Base-by-base conservation (phyloP, 2,797 vertebrate species). In the Rhodeus uyekii region DNA sequence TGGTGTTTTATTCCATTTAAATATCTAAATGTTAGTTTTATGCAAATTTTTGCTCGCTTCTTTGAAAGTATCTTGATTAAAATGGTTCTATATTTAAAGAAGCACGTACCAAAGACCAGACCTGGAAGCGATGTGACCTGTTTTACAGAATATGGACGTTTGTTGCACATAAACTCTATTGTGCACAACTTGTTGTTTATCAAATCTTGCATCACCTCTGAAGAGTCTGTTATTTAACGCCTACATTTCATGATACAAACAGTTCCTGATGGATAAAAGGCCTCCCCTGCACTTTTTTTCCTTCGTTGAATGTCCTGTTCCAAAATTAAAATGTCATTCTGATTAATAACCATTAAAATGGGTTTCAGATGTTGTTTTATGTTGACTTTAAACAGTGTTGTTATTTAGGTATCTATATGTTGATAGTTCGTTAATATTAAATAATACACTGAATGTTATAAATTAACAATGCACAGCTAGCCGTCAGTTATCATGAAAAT, bases 201-300 rank as follows among this genome's bases (percentile, higher is more conserved):
- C 9, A 24, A 55, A 24, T 10, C 10, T 5, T 27, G 14, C n/a
- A 8, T 68, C 7, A 27, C n/a, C 65, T 67, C 1, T 42, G 7
- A 42, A 67, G 14, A 24, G 22, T 39, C 1, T n/a, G 4, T 24
- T 24, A 39, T 67, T 36, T 0, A 39, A 67, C 64, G 9, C 13
- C 64, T 42, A 42, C 64, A 13, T 42, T 67, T 42, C 60, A 63
- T 63, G 29, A 34, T 63, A 63, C 13, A 67, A 67, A 67, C n/a
- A 24, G 39, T 42, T 67, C 12, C 22, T 39, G 64, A 1, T 39
- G 36, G 64, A 67, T 39, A 39, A 67, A 67, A 67, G n/a, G 22
- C n/a, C 36, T 24, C 36, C 12, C 3, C 5, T 24, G 14, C 12
- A n/a, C 5, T n/a, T n/a, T 39, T 34, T 13, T n/a, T 12, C 2